phyloP scores from a whole-genome alignment of 2,113 vertebrate genomes.

The Entelurus aequoreus region DNA sequence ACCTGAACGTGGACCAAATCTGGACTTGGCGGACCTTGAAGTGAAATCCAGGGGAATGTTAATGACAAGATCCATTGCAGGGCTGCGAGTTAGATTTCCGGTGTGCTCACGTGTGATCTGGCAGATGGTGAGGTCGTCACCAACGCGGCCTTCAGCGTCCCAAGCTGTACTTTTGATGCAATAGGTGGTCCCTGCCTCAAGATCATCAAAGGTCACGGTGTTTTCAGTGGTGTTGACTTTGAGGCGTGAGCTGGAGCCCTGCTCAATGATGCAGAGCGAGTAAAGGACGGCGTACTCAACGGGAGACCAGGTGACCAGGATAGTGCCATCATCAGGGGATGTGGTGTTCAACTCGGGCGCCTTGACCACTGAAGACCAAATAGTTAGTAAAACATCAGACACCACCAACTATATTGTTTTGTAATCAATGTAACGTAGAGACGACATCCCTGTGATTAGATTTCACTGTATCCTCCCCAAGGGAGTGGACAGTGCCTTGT shows the following conservation, averaged over 20 bases:
- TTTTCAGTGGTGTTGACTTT: slow-evolving; percentile 79
- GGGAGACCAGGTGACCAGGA: slow-evolving; percentile 76
- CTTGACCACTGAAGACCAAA: slow-evolving; percentile 70
- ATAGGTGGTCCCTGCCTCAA: slow-evolving; percentile 80
- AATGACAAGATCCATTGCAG: neutral
- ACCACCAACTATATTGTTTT: slow-evolving; percentile 6
- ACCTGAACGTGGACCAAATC: slow-evolving; percentile 30
- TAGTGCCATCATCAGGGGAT: slow-evolving; percentile 71
- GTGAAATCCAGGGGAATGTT: slow-evolving; percentile 11
- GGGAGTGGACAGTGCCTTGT: slow-evolving; percentile 57
- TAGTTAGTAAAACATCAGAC: neutral
- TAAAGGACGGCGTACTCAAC: slow-evolving; percentile 76
- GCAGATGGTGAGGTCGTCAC: slow-evolving; percentile 77
- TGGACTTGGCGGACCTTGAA: slow-evolving; percentile 65
- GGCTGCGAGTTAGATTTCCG: neutral
- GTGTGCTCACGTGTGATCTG: slow-evolving; percentile 85
- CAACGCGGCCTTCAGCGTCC: slow-evolving; percentile 75
- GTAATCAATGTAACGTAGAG: slow-evolving; percentile 27
- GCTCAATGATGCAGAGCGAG: slow-evolving; percentile 76
- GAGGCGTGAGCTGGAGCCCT: slow-evolving; percentile 70
- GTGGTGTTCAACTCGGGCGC: slow-evolving; percentile 71
- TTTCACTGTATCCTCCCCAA: slow-evolving; percentile 47
- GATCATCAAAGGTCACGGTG: slow-evolving; percentile 65
- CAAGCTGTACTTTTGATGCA: slow-evolving; percentile 82
- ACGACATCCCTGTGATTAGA: slow-evolving; percentile 35